These are phyloP conservation scores for Akabosia matsudoensis DNA, from an alignment of 1,140 invertebrate species.

Conservation along the genomic window DNA sequence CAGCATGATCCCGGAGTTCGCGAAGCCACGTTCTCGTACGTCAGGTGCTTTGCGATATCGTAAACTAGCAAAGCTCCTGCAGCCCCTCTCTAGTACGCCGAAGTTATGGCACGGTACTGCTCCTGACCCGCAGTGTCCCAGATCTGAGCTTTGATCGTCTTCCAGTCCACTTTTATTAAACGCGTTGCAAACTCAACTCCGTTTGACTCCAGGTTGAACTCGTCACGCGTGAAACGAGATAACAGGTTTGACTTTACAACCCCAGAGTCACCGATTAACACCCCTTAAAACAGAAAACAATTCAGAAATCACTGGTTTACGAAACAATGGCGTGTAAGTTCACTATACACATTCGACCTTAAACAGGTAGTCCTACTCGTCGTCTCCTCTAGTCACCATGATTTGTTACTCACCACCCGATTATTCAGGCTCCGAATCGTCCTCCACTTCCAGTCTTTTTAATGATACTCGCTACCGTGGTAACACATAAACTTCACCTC, in stretches of 20 bases:
- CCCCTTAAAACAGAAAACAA: too few species aligned
- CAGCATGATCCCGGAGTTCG: slow-evolving; percentile 88
- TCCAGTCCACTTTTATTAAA: slow-evolving; percentile 94
- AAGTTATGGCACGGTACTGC: slow-evolving; percentile 92
- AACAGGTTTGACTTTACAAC: slow-evolving; percentile 99
- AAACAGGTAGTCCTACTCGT: too few species aligned
- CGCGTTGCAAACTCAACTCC: slow-evolving; percentile 99
- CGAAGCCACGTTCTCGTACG: slow-evolving; percentile 99
- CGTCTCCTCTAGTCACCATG: too few species aligned
- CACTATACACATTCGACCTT: too few species aligned
- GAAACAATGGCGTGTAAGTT: too few species aligned
- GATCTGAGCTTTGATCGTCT: slow-evolving; percentile 98
- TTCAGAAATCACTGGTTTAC: too few species aligned
- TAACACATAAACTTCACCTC: too few species aligned
- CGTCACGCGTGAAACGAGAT: slow-evolving; percentile 98
- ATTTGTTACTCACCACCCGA: too few species aligned
- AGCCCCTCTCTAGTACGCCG: slow-evolving; percentile 94
- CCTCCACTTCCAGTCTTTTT: too few species aligned
- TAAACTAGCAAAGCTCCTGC: slow-evolving; percentile 94
- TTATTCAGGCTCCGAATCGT: too few species aligned
- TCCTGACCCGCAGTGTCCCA: slow-evolving; percentile 99
- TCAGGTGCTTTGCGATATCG: slow-evolving; percentile 98
- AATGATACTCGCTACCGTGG: too few species aligned
- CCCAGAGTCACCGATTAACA: slow-evolving; percentile 98
- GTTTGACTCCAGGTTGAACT: slow-evolving; percentile 99